phyloP scores from a whole-genome alignment of 2,113 vertebrate species.

The Serilophus lunatus region DNA sequence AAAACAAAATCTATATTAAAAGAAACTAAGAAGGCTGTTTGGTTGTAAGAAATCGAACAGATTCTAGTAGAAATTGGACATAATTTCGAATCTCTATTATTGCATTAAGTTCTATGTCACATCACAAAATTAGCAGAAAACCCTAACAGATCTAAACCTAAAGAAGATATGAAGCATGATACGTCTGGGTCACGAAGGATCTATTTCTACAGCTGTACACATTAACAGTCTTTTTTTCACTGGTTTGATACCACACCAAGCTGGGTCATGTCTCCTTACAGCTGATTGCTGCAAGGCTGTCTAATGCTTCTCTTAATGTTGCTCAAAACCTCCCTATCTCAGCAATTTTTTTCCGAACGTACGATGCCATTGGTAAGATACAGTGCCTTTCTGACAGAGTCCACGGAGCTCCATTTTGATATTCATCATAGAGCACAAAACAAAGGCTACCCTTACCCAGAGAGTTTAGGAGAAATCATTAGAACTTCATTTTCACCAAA shows the following conservation, averaged over 20 bases:
- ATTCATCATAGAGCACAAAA: neutral
- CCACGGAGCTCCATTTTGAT: neutral
- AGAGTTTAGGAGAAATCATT: neutral
- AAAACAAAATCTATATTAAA: neutral
- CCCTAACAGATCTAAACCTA: neutral
- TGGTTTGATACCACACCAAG: neutral
- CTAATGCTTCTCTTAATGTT: neutral
- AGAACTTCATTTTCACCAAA: neutral
- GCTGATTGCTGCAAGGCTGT: neutral
- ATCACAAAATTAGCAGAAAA: neutral
- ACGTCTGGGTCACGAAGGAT: neutral
- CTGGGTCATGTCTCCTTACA: neutral
- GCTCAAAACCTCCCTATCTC: neutral
- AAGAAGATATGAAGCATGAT: neutral
- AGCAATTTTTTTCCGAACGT: neutral
- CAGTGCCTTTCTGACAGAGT: neutral
- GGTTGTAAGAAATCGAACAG: neutral
- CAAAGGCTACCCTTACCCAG: neutral
- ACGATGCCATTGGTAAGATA: neutral
- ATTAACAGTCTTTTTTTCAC: neutral
- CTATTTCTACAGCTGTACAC: neutral
- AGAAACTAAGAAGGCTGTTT: neutral
- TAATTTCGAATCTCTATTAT: neutral
- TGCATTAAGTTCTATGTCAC: neutral
- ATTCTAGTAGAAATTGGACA: neutral